Evolutionary conservation across 2,797 vertebrate genomes (phyloP).

Genomic region (Streptopelia turtur): DNA sequence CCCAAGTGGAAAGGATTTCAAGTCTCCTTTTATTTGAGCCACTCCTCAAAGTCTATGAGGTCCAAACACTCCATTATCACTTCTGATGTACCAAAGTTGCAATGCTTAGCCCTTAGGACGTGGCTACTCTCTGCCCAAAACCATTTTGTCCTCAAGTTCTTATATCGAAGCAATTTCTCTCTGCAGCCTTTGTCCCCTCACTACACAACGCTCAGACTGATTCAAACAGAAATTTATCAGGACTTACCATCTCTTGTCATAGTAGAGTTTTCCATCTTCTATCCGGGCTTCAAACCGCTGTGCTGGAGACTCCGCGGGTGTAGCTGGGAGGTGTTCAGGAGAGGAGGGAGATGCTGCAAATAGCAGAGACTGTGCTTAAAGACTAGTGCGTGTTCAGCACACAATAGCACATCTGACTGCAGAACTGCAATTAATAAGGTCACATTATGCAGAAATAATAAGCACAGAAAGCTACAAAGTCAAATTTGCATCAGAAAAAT

Average conservation of each 20-base stretch:
- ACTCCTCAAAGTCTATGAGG: not conserved
- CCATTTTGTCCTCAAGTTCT: not conserved
- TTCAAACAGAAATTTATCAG: not conserved
- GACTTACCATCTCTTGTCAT: conserved; percentile 96
- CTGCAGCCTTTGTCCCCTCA: not conserved
- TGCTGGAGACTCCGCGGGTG: conserved; percentile 89
- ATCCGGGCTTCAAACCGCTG: conserved; percentile 96
- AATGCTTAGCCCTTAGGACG: not conserved
- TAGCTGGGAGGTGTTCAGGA: conserved; percentile 90
- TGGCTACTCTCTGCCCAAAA: not conserved
- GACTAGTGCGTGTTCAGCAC: accelerated
- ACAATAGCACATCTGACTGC: not conserved
- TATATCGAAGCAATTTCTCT: not conserved
- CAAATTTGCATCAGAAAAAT: not conserved
- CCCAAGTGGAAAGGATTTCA: not conserved
- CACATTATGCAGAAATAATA: not conserved
- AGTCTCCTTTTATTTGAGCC: not conserved
- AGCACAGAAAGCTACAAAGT: not conserved
- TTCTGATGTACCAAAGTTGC: not conserved
- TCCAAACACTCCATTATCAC: not conserved
- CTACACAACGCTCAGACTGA: not conserved
- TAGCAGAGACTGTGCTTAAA: conserved; percentile 11
- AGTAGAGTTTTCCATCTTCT: conserved; percentile 98
- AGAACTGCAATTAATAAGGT: not conserved
- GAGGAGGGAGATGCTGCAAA: conserved; percentile 90